phyloP scores from a whole-genome alignment of 1,140 invertebrate species.

The Drosophila malerkotliana region DNA sequence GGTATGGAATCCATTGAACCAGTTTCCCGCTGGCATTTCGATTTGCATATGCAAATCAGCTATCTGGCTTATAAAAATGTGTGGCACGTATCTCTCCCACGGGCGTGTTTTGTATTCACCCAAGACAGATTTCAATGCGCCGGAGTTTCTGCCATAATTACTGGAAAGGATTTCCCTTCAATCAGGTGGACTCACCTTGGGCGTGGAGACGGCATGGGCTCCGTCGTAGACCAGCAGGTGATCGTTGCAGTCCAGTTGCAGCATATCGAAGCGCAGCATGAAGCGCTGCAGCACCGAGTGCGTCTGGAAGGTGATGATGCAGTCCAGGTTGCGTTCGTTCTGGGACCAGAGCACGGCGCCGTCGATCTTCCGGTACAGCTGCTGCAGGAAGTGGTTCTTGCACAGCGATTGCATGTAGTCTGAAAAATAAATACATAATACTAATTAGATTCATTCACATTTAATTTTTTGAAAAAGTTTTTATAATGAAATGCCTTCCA shows the following conservation, averaged over 20 bases:
- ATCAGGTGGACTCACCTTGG: conserved; percentile 88
- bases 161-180: not conserved
- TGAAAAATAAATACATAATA: conserved; percentile 84
- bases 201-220: conserved; percentile 92
- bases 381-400: conserved; percentile 93
- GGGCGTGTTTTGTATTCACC: not conserved
- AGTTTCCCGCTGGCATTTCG: conserved; percentile 23
- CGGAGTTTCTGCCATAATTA: conserved; percentile 2
- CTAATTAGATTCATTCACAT: not conserved
- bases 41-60: conserved; percentile 61
- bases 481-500: too few species aligned
- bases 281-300: conserved; percentile 96
- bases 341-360: conserved; percentile 94
- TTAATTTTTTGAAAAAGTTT: too few species aligned
- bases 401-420: conserved; percentile 93
- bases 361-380: conserved; percentile 94
- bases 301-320: conserved; percentile 96
- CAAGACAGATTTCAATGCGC: conserved; percentile 6
- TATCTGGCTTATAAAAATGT: conserved; percentile 41
- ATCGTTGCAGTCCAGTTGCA: conserved; percentile 95
- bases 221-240: conserved; percentile 96
- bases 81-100: conserved; percentile 26
- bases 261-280: conserved; percentile 93
- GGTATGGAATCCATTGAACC: conserved; percentile 3
- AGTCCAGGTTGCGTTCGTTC: conserved; percentile 95